These are phyloP conservation scores for Autographa pulchrina DNA, from an alignment of 2,888 invertebrate genomes.

Conservation along the genomic window DNA sequence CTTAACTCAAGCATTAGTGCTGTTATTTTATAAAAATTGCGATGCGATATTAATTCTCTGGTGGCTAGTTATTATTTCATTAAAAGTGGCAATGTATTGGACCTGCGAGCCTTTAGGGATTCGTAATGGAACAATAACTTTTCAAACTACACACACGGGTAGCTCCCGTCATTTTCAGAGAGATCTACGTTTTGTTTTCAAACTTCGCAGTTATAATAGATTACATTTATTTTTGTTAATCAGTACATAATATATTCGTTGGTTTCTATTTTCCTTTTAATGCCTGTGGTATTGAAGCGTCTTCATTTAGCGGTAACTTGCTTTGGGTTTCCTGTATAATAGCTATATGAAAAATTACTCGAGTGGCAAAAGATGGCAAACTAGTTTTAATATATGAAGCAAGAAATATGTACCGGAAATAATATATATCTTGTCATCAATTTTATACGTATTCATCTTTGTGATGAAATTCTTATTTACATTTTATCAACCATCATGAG, in stretches of 20 bases:
- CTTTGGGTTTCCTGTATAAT: too few relatives aligned
- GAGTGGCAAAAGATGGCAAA: neutral
- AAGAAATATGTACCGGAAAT: neutral
- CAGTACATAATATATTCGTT: neutral
- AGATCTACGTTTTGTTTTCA: neutral
- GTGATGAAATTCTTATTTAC: conserved; percentile 19
- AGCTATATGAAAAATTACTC: neutral
- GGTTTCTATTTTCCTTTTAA: too few relatives aligned
- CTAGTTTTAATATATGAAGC: conserved; percentile 2
- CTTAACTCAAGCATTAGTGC: conserved; percentile 20
- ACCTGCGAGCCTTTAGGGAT: conserved; percentile 10
- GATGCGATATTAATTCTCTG: neutral
- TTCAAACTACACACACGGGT: conserved; percentile 7
- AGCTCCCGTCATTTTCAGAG: conserved; percentile 7
- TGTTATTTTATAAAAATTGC: conserved; percentile 3
- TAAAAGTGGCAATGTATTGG: conserved; percentile 16
- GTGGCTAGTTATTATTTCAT: conserved; percentile 17
- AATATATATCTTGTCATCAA: conserved; percentile 4
- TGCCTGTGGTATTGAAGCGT: neutral
- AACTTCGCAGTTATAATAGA: neutral
- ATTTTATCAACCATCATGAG: neutral
- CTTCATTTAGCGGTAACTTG: too few relatives aligned
- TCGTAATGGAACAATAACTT: conserved; percentile 17
- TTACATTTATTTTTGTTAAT: neutral
- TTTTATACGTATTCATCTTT: conserved; percentile 1